Evolutionary conservation across 2,888 invertebrate genomes (phyloP).

Genomic region (Lasius platythorax): DNA sequence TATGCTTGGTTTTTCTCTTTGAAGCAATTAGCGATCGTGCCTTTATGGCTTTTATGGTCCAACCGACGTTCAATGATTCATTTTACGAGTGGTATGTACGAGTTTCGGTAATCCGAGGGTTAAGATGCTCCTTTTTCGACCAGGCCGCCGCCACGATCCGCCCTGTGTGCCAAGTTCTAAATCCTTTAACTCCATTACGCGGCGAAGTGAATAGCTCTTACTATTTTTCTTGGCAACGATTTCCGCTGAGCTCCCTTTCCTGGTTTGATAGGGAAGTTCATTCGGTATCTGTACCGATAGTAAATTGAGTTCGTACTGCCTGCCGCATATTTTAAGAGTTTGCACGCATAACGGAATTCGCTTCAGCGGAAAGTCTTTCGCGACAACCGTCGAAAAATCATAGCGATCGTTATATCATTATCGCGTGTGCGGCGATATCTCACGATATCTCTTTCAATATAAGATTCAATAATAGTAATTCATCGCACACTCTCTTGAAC

Average conservation of each 20-base stretch:
- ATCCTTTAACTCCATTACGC: constrained; percentile 55
- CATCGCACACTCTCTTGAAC: background rate
- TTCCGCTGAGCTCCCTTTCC: constrained; percentile 41
- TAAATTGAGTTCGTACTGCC: constrained; percentile 42
- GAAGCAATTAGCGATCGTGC: constrained; percentile 21
- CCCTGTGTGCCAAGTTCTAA: constrained; percentile 49
- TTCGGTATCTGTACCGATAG: constrained; percentile 41
- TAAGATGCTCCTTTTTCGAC: constrained; percentile 43
- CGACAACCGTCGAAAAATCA: constrained; percentile 9
- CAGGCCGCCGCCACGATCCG: constrained; percentile 22
- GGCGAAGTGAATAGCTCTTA: constrained; percentile 52
- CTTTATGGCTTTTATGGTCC: constrained; percentile 24
- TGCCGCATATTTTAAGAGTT: constrained; percentile 47
- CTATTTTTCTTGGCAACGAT: constrained; percentile 55
- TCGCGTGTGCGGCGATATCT: constrained; percentile 1
- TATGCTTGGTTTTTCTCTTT: background rate
- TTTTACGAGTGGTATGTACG: constrained; percentile 30
- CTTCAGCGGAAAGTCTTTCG: background rate
- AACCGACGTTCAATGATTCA: constrained; percentile 37
- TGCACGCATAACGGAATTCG: constrained; percentile 24
- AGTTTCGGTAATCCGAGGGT: constrained; percentile 36
- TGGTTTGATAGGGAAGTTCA: constrained; percentile 32
- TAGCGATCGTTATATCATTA: constrained; percentile 42
- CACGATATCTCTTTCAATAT: constrained; percentile 4
- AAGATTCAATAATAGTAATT: constrained; percentile 30